These are phyloP conservation scores for Altica lythri DNA, from an alignment of 2,888 invertebrate species.

Conservation along the genomic window DNA sequence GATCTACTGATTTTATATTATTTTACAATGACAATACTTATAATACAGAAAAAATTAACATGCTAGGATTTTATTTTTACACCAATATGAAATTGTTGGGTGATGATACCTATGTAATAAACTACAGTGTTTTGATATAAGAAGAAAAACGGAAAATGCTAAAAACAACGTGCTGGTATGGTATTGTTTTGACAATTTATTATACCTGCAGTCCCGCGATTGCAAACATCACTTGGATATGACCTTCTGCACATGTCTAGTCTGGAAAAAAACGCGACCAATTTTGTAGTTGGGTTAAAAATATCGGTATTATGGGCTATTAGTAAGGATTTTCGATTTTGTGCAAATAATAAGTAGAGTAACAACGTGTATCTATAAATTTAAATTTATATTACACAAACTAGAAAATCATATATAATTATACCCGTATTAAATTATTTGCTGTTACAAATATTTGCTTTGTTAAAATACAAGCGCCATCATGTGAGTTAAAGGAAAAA, in stretches of 20 bases:
- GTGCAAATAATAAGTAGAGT: too few relatives aligned
- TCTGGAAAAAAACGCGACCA: conserved; percentile 70
- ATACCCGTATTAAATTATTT: background rate
- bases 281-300: conserved; percentile 18
- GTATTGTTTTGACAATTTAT: conserved; percentile 9
- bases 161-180: conserved; percentile 31
- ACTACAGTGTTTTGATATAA: conserved; percentile 28
- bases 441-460: conserved; percentile 1
- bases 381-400: conserved; percentile 7
- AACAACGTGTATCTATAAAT: background rate
- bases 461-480: too few relatives aligned
- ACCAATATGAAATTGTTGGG: too few relatives aligned
- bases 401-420: background rate
- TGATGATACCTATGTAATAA: conserved; percentile 22
- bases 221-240: conserved; percentile 93
- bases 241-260: conserved; percentile 98
- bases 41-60: too few relatives aligned
- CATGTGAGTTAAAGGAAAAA: too few relatives aligned
- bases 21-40: too few relatives aligned
- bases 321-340: background rate
- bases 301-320: background rate
- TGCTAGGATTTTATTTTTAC: too few relatives aligned
- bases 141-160: conserved; percentile 24
- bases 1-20: too few relatives aligned
- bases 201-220: conserved; percentile 98